Base-by-base conservation (phyloP, 2,888 invertebrate species). In the Rhogogaster chlorosoma region DNA sequence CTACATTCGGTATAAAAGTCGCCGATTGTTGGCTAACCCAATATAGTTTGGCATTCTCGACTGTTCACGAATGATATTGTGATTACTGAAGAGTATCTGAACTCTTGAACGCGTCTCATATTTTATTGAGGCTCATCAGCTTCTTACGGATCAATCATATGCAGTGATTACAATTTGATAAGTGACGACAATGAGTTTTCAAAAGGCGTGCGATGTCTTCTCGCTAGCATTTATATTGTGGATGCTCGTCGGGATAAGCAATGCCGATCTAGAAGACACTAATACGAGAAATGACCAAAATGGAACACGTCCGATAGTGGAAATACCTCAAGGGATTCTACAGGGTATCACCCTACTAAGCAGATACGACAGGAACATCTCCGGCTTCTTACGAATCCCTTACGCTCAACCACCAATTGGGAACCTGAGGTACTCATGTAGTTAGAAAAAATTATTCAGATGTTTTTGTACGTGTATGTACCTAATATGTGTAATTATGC, bases 331-430 rank as follows among this genome's bases (percentile, higher is more conserved):
- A 67, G 67, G 67, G 18, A 26, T 2, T 29, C 67, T 67, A 0
- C 29, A 67, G 12, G 67, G 67, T 26, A 67, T 67, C 15, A 67
- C 26, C 18, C 5, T 67, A 26, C 15, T 12, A 1, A 67, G 3
- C 2, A 73, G 83, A 61, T 15, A 26, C 2, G 36, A 84, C 26
- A 85, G 45, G 42, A 10, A 42, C 3, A 87, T 84, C 57, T 88
- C 85, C 64, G 85, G 87, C 32, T 89, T 88, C 45, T 36, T 57
- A 85, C 88, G 89, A 38, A 88, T 89, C 42, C 89, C 88, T 0
- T 89, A 85, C 78, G 89, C 89, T 0, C 83, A 86, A 71, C 88
- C 89, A 18, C 89, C 89, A 22, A 38, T 86, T 42, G 87, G 85
- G 4, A 53, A 86, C 5, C 84, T 86, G 0, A 18, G 87, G 82